Conservation (phyloP, 1,140 invertebrate species). For the Eriosoma lanigerum region DNA sequence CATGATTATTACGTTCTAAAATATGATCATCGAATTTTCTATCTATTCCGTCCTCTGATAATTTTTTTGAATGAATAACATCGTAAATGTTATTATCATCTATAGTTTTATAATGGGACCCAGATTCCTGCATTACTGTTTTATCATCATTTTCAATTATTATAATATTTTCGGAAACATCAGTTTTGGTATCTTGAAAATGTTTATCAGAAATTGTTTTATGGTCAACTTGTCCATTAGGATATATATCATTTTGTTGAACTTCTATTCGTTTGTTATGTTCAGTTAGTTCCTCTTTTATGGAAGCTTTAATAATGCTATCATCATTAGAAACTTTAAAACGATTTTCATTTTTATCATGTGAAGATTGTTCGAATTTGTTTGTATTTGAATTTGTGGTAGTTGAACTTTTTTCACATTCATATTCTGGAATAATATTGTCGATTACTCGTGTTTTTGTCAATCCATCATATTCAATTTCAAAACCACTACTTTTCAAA, state of each 20-base stretch:
- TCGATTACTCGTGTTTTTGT: conserved; percentile 54
- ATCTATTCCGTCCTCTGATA: neutral
- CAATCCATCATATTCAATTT: conserved; percentile 53
- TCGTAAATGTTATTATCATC: neutral
- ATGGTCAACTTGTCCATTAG: neutral
- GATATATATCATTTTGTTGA: conserved; percentile 2
- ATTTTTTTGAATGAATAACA: neutral
- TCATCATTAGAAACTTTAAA: neutral
- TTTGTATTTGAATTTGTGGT: neutral
- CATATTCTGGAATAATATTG: conserved; percentile 60
- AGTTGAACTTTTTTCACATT: neutral
- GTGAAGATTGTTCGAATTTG: neutral
- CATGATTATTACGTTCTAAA: conserved; percentile 1
- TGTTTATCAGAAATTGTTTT: neutral
- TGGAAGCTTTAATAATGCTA: conserved; percentile 11
- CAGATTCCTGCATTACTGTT: conserved; percentile 16
- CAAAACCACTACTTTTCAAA: conserved; percentile 64
- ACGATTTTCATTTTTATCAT: conserved; percentile 7
- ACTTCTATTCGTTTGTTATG: neutral
- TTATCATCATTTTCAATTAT: conserved; percentile 6
- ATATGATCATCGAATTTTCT: neutral
- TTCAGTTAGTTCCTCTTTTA: conserved; percentile 24
- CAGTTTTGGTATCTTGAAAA: neutral
- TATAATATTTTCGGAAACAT: conserved; percentile 19
- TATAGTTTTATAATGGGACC: conserved; percentile 8